Percentiles rank a stretch among this genome's conserved stretches.
Evolutionary conservation across 2,888 invertebrate genomes (phyloP).

Genomic region (Apeira syringaria): DNA sequence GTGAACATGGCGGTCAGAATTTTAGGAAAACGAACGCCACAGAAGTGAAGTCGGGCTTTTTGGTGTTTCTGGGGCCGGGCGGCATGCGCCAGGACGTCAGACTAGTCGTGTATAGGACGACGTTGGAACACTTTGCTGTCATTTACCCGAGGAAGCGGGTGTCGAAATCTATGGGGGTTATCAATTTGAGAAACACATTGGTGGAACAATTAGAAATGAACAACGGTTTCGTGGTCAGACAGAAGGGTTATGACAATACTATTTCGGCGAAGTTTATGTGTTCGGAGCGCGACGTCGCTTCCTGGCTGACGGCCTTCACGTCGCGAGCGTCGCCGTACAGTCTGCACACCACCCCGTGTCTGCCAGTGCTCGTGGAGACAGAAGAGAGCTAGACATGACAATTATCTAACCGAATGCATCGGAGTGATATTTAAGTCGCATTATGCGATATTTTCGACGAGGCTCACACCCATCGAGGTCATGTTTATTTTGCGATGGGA

Average conservation of each 20-base stretch:
- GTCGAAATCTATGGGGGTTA: constrained; percentile 84
- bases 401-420: constrained; percentile 40
- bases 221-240: constrained; percentile 82
- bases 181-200: constrained; percentile 84
- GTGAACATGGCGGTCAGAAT: constrained; percentile 64
- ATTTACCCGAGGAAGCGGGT: constrained; percentile 86
- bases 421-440: constrained; percentile 43
- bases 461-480: constrained; percentile 54
- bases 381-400: constrained; percentile 70
- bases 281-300: constrained; percentile 81
- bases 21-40: constrained; percentile 64
- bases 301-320: constrained; percentile 85
- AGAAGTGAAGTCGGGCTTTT: constrained; percentile 85
- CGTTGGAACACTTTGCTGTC: constrained; percentile 86
- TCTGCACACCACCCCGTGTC: constrained; percentile 62
- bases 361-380: constrained; percentile 85
- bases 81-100: constrained; percentile 85
- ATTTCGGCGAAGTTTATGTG: constrained; percentile 84
- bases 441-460: constrained; percentile 34
- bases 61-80: constrained; percentile 82
- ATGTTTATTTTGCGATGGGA: constrained; percentile 70
- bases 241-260: constrained; percentile 85
- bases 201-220: constrained; percentile 76
- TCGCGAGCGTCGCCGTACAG: constrained; percentile 66
- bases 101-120: constrained; percentile 85